A percentile compares a stretch with the other conserved stretches of the same genome.
phyloP scores from a whole-genome alignment of 2,888 invertebrate genomes.

The Abrostola tripartita region DNA sequence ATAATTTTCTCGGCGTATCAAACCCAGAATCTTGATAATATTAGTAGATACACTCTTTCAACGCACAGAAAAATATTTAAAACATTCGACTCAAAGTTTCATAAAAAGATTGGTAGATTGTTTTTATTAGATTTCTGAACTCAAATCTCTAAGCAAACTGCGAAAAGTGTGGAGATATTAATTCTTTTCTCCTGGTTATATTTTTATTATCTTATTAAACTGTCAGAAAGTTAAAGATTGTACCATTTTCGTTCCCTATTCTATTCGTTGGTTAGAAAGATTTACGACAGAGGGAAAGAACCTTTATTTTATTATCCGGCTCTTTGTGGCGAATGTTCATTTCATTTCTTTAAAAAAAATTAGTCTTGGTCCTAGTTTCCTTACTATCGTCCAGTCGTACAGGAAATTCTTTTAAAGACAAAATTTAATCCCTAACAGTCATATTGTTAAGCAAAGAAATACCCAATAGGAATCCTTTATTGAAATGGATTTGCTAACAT shows the following conservation, averaged over 20 bases:
- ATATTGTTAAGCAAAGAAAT: slow-evolving; percentile 26
- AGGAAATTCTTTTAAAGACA: slow-evolving; percentile 52
- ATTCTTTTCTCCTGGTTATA: slow-evolving; percentile 74
- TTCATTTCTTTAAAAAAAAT: slow-evolving; percentile 59
- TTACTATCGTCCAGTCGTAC: slow-evolving; percentile 52
- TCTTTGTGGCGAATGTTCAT: slow-evolving; percentile 72
- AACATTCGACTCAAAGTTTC: slow-evolving; percentile 25
- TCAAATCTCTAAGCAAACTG: slow-evolving; percentile 45
- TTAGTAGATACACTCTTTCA: slow-evolving; percentile 19
- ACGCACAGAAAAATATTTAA: slow-evolving; percentile 29
- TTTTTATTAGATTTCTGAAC: slow-evolving; percentile 49
- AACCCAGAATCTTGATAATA: slow-evolving; percentile 30
- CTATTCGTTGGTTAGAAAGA: slow-evolving; percentile 78
- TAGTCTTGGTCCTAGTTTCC: slow-evolving; percentile 43
- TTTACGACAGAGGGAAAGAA: slow-evolving; percentile 76
- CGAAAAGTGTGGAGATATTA: slow-evolving; percentile 57
- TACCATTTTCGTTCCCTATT: slow-evolving; percentile 80
- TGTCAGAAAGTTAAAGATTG: slow-evolving; percentile 86
- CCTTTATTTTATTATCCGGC: slow-evolving; percentile 80
- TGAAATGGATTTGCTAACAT: slow-evolving; percentile 22
- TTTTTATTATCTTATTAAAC: slow-evolving; percentile 87
- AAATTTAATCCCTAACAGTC: slow-evolving; percentile 45
- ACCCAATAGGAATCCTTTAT: slow-evolving; percentile 19
- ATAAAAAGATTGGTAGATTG: slow-evolving; percentile 47
- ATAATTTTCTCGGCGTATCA: slow-evolving; percentile 43